Conservation (phyloP, 2,888 invertebrate species). For the Mycalesis mineus region DNA sequence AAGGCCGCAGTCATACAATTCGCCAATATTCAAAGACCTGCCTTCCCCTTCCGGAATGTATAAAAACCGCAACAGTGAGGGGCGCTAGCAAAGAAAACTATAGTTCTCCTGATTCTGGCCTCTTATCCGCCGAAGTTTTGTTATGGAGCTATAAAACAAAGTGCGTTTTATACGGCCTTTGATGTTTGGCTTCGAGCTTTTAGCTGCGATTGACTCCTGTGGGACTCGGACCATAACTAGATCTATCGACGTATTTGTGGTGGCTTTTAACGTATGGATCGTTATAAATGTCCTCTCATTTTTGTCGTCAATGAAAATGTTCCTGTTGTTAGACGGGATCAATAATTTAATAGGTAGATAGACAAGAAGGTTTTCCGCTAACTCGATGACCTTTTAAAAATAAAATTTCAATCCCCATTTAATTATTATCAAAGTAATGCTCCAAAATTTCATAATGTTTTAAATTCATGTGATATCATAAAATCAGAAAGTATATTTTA, state of each 20-base stretch:
- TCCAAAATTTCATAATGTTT: too few species aligned
- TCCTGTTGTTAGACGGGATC: too few species aligned
- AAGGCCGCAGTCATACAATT: slow-evolving; percentile 54
- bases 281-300: not conserved
- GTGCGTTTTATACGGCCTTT: slow-evolving; percentile 71
- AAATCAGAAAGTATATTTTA: too few species aligned
- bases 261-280: slow-evolving; percentile 2
- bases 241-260: slow-evolving; percentile 35
- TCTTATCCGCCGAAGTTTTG: slow-evolving; percentile 19
- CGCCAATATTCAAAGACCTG: slow-evolving; percentile 49
- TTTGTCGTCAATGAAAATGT: not conserved
- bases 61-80: slow-evolving; percentile 29
- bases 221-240: slow-evolving; percentile 58
- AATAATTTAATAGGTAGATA: too few species aligned
- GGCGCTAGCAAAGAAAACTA: slow-evolving; percentile 42
- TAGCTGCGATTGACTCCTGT: slow-evolving; percentile 61
- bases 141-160: slow-evolving; percentile 71
- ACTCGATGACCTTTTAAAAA: too few species aligned
- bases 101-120: slow-evolving; percentile 43
- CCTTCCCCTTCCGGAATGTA: slow-evolving; percentile 34
- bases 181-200: slow-evolving; percentile 70
- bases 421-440: too few species aligned
- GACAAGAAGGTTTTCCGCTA: too few species aligned
- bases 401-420: too few species aligned
- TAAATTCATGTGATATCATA: too few species aligned